These are phyloP conservation scores for Stegodyphus mimosarum DNA, from an alignment of 1,140 invertebrate genomes.

Conservation along the genomic window DNA sequence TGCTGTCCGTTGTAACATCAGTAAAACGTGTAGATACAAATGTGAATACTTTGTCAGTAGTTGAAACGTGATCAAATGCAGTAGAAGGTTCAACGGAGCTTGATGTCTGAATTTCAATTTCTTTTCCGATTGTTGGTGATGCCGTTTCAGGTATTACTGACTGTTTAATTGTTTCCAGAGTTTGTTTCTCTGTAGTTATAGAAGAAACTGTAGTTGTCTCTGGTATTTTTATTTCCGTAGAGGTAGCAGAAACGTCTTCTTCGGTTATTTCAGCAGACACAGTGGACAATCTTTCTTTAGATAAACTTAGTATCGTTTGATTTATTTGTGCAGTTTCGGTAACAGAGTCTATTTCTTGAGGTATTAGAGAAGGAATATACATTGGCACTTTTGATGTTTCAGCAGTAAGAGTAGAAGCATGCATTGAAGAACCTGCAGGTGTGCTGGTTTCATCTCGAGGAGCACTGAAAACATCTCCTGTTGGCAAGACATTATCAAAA, in stretches of 20 bases:
- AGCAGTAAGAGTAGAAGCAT: not conserved
- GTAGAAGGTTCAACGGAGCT: not conserved
- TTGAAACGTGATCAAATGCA: not conserved
- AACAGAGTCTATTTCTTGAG: not conserved
- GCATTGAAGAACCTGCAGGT: not conserved
- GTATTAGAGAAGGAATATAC: no score
- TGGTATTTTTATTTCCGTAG: no score
- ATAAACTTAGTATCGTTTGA: conserved; percentile 7
- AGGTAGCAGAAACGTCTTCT: no score
- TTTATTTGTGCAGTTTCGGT: conserved; percentile 30
- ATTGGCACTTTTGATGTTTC: no score
- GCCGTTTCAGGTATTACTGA: not conserved
- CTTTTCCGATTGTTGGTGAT: not conserved
- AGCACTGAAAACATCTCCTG: no score
- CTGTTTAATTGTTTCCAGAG: no score
- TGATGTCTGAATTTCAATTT: not conserved
- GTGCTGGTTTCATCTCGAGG: not conserved
- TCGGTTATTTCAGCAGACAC: not conserved
- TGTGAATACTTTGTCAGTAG: conserved; percentile 30
- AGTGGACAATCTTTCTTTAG: not conserved
- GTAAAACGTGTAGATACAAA: conserved; percentile 49
- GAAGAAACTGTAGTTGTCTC: no score
- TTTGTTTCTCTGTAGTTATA: no score
- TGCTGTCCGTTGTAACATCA: not conserved
- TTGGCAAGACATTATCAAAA: no score